These are phyloP conservation scores for Orius insidiosus DNA, from an alignment of 1,140 invertebrate genomes.

Conservation along the genomic window DNA sequence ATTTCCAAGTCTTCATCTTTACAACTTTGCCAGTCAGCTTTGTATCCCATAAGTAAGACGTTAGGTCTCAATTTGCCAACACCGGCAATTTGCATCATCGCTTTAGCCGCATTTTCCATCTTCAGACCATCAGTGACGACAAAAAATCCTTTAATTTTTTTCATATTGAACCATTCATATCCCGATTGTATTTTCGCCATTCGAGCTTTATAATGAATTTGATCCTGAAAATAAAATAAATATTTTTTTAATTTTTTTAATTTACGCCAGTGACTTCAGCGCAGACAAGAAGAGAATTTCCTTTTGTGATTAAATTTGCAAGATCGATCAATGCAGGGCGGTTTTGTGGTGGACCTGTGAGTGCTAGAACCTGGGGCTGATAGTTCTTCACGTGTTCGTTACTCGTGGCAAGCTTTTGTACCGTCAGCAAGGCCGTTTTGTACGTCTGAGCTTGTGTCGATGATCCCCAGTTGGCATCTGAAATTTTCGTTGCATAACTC, in stretches of 20 bases:
- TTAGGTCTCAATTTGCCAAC: slow-evolving; percentile 87
- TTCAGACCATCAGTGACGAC: slow-evolving; percentile 55
- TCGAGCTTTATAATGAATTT: slow-evolving; percentile 45
- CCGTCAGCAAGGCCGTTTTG: slow-evolving; percentile 72
- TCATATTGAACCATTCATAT: slow-evolving; percentile 52
- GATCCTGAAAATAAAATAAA: slow-evolving; percentile 31
- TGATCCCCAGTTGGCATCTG: slow-evolving; percentile 96
- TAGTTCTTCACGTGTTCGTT: slow-evolving; percentile 96
- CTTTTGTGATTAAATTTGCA: slow-evolving; percentile 79
- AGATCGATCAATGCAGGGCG: slow-evolving; percentile 80
- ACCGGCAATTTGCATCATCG: slow-evolving; percentile 63
- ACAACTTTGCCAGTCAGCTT: slow-evolving; percentile 68
- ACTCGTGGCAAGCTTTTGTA: slow-evolving; percentile 59
- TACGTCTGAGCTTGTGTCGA: slow-evolving; percentile 92
- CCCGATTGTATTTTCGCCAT: slow-evolving; percentile 39
- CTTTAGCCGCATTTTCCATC: slow-evolving; percentile 62
- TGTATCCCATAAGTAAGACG: slow-evolving; percentile 87
- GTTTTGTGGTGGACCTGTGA: slow-evolving; percentile 62
- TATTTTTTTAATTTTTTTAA: neutral
- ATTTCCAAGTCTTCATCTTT: slow-evolving; percentile 52
- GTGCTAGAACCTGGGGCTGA: slow-evolving; percentile 72
- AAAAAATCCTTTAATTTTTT: slow-evolving; percentile 80
- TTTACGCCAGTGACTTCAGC: slow-evolving; percentile 68
- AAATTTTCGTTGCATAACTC: slow-evolving; percentile 12
- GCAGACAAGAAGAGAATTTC: slow-evolving; percentile 77